Evolutionary conservation across 2,113 vertebrate genomes (phyloP).

Genomic region (Centropus bengalensis): DNA sequence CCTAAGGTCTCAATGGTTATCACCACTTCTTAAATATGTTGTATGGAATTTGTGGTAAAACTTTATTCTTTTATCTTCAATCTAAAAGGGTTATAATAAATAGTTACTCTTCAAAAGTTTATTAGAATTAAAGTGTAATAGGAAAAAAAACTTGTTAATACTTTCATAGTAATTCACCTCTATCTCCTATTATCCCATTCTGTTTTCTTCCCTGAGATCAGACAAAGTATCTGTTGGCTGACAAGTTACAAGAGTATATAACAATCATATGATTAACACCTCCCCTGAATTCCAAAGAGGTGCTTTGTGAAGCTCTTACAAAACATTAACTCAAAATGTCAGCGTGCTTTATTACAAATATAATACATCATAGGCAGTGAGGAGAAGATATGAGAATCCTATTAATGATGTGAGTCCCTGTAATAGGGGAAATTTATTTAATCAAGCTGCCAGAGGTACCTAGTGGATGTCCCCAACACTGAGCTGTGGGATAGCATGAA

Average conservation of each 20-base stretch:
- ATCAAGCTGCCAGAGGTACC: background rate
- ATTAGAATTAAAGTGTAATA: background rate
- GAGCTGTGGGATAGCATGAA: background rate
- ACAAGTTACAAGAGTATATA: background rate
- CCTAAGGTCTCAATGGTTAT: background rate
- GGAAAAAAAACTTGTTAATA: background rate
- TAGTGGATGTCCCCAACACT: background rate
- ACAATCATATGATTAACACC: background rate
- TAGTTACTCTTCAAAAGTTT: background rate
- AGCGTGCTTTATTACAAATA: background rate
- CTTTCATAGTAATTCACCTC: background rate
- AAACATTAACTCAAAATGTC: background rate
- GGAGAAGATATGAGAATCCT: background rate
- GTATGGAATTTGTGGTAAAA: background rate
- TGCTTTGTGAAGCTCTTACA: background rate
- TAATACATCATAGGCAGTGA: background rate
- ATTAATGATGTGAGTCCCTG: background rate
- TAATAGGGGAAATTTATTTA: background rate
- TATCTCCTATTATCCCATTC: background rate
- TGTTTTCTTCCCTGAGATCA: background rate
- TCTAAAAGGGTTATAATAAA: background rate
- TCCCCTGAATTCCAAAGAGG: background rate
- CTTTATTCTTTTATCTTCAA: background rate
- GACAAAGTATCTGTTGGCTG: background rate
- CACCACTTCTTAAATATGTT: background rate